Conservation (phyloP, 2,113 vertebrate genomes). For the Gallinago undulata region DNA sequence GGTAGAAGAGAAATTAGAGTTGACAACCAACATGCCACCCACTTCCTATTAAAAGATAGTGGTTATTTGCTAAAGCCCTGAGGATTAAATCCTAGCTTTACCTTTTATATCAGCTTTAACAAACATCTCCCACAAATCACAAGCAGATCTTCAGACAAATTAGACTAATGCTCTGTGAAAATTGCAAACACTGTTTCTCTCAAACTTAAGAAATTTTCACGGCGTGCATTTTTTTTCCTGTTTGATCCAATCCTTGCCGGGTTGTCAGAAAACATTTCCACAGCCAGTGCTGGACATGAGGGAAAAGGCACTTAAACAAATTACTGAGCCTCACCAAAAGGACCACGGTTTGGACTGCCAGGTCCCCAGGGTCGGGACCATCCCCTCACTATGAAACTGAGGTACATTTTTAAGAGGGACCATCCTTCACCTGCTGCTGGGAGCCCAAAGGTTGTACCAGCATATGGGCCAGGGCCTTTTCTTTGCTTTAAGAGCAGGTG, state of each 20-base stretch:
- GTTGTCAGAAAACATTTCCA: background rate
- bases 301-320: background rate
- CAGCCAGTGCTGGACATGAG: background rate
- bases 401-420: background rate
- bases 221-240: background rate
- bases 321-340: background rate
- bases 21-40: constrained; percentile 71
- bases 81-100: constrained; percentile 62
- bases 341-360: background rate
- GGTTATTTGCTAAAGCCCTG: constrained; percentile 62
- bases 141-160: constrained; percentile 62
- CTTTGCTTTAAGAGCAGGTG: background rate
- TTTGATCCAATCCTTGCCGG: background rate
- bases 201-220: constrained; percentile 18
- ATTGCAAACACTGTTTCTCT: constrained; percentile 21
- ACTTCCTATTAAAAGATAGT: constrained; percentile 66
- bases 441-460: background rate
- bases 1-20: constrained; percentile 57
- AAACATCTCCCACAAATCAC: constrained; percentile 60
- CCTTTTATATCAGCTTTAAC: constrained; percentile 59
- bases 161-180: constrained; percentile 42
- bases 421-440: background rate
- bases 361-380: background rate
- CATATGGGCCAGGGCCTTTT: background rate
- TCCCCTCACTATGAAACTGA: background rate